Evolutionary conservation across 2,888 invertebrate genomes (phyloP).

Genomic region (Acanthococcus lagerstroemiae): DNA sequence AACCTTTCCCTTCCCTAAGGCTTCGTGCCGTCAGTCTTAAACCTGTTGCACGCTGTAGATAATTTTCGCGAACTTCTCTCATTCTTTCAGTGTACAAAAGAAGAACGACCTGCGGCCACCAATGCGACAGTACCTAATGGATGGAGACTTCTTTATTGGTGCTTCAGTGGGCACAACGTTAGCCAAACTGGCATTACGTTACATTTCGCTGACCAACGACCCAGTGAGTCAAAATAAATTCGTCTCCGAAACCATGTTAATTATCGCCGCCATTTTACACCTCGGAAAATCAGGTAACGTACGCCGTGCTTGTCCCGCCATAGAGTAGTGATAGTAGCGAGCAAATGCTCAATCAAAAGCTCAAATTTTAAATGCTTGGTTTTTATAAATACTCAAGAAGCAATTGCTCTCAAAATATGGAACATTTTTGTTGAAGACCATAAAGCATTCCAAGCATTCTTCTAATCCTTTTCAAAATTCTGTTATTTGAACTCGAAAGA

Average conservation of each 20-base stretch:
- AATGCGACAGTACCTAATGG: conserved; percentile 76
- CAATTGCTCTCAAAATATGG: too few relatives aligned
- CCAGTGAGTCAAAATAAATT: conserved; percentile 49
- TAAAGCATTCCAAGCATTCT: too few relatives aligned
- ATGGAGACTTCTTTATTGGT: conserved; percentile 92
- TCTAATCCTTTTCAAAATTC: too few relatives aligned
- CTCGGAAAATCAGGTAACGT: conserved; percentile 68
- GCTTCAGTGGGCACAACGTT: conserved; percentile 85
- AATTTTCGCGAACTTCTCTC: background rate
- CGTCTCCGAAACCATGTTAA: conserved; percentile 73
- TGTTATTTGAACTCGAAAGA: too few relatives aligned
- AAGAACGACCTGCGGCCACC: conserved; percentile 61
- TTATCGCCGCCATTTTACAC: conserved; percentile 76
- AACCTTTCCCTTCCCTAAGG: too few relatives aligned
- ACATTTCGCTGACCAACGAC: conserved; percentile 45
- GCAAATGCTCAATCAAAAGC: too few relatives aligned
- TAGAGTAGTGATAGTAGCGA: too few relatives aligned
- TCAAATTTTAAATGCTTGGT: too few relatives aligned
- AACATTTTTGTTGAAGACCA: too few relatives aligned
- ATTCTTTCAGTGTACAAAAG: conserved; percentile 34
- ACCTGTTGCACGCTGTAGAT: background rate
- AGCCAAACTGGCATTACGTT: conserved; percentile 77
- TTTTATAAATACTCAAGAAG: too few relatives aligned
- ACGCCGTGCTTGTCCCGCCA: too few relatives aligned
- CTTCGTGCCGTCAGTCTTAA: background rate